Conservation (phyloP, 2,888 invertebrate genomes). For the Hirudinaria manillensis region DNA sequence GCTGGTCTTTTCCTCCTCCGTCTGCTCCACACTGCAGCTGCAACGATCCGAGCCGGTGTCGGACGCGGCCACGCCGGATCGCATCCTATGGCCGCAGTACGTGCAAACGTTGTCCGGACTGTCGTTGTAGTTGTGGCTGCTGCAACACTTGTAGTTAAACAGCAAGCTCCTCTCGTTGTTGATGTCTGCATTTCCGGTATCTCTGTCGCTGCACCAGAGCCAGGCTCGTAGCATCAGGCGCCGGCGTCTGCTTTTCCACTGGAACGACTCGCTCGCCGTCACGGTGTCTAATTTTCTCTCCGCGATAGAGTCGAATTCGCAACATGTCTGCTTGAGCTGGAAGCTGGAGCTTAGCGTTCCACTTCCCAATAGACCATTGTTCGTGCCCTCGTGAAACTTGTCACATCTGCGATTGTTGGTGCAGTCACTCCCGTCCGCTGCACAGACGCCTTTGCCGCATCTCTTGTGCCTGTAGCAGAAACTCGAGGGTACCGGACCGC, state of each 20-base stretch:
- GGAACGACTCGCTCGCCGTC: not conserved
- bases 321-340: not conserved
- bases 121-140: not conserved
- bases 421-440: not conserved
- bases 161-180: constrained; percentile 7
- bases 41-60: not conserved
- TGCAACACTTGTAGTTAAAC: constrained; percentile 15
- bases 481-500: constrained; percentile 2
- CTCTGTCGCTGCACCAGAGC: not conserved
- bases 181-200: not conserved
- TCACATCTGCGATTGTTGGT: not conserved
- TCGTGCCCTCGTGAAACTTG: not conserved
- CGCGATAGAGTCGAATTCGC: not conserved
- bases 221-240: constrained; percentile 3
- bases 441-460: constrained; percentile 8
- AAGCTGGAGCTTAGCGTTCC: not conserved
- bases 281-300: not conserved
- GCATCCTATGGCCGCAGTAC: not conserved
- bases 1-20: not conserved
- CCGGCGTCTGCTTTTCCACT: not conserved
- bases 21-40: not conserved
- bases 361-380: not conserved
- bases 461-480: constrained; percentile 19
- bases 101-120: not conserved
- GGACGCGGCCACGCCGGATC: not conserved